Percentiles rank a stretch among this genome's conserved stretches.
Conservation (phyloP, 2,113 vertebrate genomes). For the Acrocephalus kingi region DNA sequence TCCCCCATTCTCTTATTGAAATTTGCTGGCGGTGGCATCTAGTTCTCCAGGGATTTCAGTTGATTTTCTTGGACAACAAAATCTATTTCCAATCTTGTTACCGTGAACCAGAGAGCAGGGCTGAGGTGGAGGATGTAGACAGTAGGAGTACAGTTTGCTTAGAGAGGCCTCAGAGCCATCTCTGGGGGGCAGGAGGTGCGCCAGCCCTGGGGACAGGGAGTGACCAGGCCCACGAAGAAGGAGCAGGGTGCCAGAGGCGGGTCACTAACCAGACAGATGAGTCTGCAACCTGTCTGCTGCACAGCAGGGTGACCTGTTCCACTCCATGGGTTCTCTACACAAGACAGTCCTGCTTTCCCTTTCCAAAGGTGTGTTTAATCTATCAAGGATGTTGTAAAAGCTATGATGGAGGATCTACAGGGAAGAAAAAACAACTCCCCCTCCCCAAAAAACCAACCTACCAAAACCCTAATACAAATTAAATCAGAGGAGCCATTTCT, state of each 20-base stretch:
- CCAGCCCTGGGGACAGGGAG: neutral
- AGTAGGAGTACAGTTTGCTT: neutral
- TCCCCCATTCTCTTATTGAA: accelerated
- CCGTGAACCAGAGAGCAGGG: neutral
- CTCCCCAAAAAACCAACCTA: neutral
- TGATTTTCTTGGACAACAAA: neutral
- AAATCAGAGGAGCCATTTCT: neutral
- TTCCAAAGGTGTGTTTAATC: neutral
- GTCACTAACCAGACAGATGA: neutral
- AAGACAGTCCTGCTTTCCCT: no score
- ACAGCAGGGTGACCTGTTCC: neutral
- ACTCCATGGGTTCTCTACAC: neutral
- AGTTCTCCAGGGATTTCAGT: neutral
- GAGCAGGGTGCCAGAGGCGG: neutral
- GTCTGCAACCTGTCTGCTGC: neutral
- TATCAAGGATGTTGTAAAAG: neutral
- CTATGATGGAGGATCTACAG: neutral
- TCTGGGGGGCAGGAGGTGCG: accelerated
- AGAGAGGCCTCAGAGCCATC: neutral
- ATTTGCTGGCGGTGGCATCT: neutral
- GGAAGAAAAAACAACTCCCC: neutral
- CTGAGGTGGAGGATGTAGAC: neutral
- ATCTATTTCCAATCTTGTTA: neutral
- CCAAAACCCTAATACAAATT: neutral
- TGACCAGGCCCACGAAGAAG: neutral